Percentiles rank a stretch among this genome's conserved stretches.
These are phyloP conservation scores for Sebastiscus tertius DNA, from an alignment of 2,797 vertebrate species.

Conservation along the genomic window DNA sequence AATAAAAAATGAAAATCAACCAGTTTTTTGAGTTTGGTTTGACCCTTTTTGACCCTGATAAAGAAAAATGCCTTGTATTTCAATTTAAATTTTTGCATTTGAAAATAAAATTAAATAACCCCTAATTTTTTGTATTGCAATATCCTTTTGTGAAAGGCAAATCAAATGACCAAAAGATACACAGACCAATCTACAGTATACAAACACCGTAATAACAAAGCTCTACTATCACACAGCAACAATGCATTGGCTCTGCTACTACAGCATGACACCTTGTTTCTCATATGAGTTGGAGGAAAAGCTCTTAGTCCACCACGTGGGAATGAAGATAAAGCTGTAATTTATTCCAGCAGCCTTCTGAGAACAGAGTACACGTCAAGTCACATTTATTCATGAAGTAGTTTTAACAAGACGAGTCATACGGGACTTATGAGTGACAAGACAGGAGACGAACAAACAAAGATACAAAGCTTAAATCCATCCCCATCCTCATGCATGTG, in stretches of 20 bases:
- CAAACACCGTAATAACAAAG: too few relatives aligned
- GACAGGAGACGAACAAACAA: slow-evolving; percentile 9
- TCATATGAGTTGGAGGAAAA: not conserved
- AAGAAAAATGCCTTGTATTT: too few relatives aligned
- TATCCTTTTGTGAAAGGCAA: too few relatives aligned
- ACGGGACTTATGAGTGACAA: not conserved
- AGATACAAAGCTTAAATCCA: not conserved
- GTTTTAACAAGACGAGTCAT: slow-evolving; percentile 9
- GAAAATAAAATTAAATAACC: too few relatives aligned
- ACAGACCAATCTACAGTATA: too few relatives aligned
- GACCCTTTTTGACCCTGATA: too few relatives aligned
- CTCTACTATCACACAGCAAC: not conserved
- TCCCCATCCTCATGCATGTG: not conserved
- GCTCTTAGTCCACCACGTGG: not conserved
- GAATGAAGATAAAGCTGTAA: slow-evolving; percentile 12
- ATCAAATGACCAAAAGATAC: too few relatives aligned
- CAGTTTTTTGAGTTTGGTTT: too few relatives aligned
- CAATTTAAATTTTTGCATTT: too few relatives aligned
- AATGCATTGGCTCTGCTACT: not conserved
- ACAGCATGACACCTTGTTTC: not conserved
- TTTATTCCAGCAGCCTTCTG: not conserved
- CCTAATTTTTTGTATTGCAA: too few relatives aligned
- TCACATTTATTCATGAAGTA: slow-evolving; percentile 14
- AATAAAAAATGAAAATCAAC: too few relatives aligned
- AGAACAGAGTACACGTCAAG: slow-evolving; percentile 1